Conservation (phyloP, 2,113 vertebrate species). For the Anseranas semipalmata region DNA sequence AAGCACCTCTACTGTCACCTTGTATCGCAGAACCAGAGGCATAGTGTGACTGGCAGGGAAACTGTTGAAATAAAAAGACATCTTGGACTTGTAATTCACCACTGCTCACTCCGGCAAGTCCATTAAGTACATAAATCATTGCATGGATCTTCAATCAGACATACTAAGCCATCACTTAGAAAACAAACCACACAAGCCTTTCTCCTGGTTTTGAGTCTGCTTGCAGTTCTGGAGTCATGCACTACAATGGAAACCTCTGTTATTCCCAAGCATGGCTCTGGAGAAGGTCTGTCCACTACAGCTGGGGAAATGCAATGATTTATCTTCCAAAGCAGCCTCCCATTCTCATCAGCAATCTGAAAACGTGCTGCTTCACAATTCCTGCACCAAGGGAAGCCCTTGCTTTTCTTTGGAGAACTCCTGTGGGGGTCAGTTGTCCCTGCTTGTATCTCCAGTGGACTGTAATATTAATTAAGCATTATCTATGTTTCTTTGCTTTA, state of each 20-base stretch:
- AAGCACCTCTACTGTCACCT: neutral
- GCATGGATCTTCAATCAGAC: neutral
- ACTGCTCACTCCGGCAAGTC: neutral
- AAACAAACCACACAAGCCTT: neutral
- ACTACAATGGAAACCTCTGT: neutral
- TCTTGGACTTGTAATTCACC: neutral
- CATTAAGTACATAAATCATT: neutral
- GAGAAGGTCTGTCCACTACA: neutral
- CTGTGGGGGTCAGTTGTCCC: neutral
- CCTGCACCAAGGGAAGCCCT: neutral
- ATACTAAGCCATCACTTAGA: neutral
- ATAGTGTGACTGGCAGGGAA: neutral
- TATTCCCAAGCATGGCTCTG: neutral
- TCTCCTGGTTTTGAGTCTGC: neutral
- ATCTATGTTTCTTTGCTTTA: neutral
- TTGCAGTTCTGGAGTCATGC: accelerated
- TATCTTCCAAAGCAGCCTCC: neutral
- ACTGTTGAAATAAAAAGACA: neutral
- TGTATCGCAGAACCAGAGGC: neutral
- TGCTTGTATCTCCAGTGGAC: neutral
- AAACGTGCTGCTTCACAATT: neutral
- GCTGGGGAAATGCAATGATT: neutral
- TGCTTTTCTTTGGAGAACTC: neutral
- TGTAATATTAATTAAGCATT: neutral
- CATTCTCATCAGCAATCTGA: neutral